Evolutionary conservation across 2,113 vertebrate genomes (phyloP), one percentile per base, ranked within the genome.

Genomic region (Formicarius rufipectus): DNA sequence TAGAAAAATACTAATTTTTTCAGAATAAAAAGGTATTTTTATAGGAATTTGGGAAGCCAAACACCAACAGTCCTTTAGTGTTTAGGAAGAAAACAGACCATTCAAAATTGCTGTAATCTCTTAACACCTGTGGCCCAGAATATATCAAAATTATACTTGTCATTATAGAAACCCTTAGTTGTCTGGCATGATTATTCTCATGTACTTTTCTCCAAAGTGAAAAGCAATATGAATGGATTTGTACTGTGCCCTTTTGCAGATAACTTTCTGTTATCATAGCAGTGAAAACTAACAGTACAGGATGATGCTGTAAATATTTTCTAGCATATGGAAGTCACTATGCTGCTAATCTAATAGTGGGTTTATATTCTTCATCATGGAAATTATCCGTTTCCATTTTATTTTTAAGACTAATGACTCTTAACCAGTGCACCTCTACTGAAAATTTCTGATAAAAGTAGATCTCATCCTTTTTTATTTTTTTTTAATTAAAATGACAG

Each of bases 271-370:
- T 94, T 82, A 56, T 49, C 11, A 22, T 30, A 58, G 33, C 12
- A 74, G 27, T 53, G 63, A 88, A 89, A 93, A 74, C 19, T 84
- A 66, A 55, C 2, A 69, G 37, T 68, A 58, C 9, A 55, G 31
- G 19, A 75, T 62, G 63, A 73, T 68, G 40, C 37, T 87, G 40
- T 58, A 95, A 93, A 71, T 94, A 87, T 91, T 84, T 89, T 89
- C 87, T 87, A 53, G 40, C 28, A 50, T 42, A 33, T 60, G 37
- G 45, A 84, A 89, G 47, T 62, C 84, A 74, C 62, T 56, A 27
- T 35, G 11, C 6, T 69, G 23, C 39, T 91, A 85, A 73, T 71
- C 33, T 85, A 69, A 85, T 58, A 68, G 8, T 16, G 87, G 42
- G 10, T 8, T 73, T 66, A 20, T 75, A n/a, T 45, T 93, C 28